Conservation (phyloP, 1,140 invertebrate species). For the Meloidogyne chitwoodi region DNA sequence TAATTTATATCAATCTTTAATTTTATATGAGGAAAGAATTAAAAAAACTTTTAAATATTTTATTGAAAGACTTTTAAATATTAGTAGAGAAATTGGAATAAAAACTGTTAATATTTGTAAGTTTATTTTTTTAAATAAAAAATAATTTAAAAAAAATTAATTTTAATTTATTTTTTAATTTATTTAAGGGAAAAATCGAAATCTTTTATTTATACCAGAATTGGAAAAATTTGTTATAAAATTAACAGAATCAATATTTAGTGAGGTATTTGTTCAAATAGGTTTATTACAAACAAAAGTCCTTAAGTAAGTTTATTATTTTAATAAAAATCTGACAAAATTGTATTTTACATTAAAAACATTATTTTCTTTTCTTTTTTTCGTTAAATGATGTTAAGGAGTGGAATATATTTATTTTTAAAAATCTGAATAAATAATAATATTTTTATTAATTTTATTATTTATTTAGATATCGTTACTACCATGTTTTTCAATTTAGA, state of each 20-base stretch:
- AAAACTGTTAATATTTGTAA: background rate
- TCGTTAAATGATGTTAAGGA: too few relatives aligned
- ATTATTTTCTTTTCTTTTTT: too few relatives aligned
- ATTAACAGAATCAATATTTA: background rate
- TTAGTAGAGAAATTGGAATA: background rate
- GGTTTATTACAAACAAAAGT: background rate
- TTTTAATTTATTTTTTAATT: too few relatives aligned
- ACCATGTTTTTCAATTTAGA: background rate
- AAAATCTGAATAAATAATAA: background rate
- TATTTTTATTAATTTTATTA: background rate
- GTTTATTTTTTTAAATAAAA: background rate
- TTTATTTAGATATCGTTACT: slow-evolving; percentile 10
- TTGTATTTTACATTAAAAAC: too few relatives aligned
- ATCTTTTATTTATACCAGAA: background rate
- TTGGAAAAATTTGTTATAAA: background rate
- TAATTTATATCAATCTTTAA: background rate
- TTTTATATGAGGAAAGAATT: background rate
- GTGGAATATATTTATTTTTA: too few relatives aligned
- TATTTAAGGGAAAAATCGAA: background rate
- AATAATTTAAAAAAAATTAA: background rate
- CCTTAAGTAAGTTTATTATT: background rate
- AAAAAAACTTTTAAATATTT: background rate
- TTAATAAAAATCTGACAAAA: too few relatives aligned
- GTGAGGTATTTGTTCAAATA: slow-evolving; percentile 4
- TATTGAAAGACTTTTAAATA: background rate